These are phyloP conservation scores for Chlorodrepanis virens DNA, from an alignment of 2,113 vertebrate species.

Conservation along the genomic window DNA sequence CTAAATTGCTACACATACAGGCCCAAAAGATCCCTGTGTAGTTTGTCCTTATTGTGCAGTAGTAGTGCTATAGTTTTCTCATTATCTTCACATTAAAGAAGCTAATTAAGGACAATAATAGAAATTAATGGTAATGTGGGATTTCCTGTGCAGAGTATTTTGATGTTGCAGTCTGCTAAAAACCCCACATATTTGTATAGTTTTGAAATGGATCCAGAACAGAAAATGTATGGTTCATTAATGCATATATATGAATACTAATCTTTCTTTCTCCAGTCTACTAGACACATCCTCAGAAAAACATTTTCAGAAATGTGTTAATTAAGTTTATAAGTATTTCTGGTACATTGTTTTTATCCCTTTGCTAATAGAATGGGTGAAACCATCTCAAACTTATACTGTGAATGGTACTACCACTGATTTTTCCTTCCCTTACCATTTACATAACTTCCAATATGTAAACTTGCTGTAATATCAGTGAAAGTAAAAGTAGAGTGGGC, in stretches of 20 bases:
- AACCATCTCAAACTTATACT: not conserved
- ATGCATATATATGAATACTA: not conserved
- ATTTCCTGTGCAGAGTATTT: not conserved
- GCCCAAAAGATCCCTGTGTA: not conserved
- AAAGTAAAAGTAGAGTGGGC: not conserved
- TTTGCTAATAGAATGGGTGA: not conserved
- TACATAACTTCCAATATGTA: not conserved
- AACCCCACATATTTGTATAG: accelerated
- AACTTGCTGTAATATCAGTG: not conserved
- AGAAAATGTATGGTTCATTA: not conserved
- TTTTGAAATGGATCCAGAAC: not conserved
- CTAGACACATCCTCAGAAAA: not conserved
- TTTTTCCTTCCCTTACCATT: not conserved
- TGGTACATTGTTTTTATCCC: not conserved
- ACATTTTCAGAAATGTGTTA: not conserved
- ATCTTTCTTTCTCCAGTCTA: not conserved
- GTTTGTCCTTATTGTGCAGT: not conserved
- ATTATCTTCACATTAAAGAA: not conserved
- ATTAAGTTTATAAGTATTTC: not conserved
- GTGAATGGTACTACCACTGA: not conserved
- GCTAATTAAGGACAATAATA: not conserved
- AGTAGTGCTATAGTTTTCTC: not conserved
- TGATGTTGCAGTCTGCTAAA: not conserved
- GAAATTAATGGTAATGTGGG: not conserved
- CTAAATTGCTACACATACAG: not conserved